phyloP scores from a whole-genome alignment of 2,797 vertebrate genomes.

The Todus mexicanus region DNA sequence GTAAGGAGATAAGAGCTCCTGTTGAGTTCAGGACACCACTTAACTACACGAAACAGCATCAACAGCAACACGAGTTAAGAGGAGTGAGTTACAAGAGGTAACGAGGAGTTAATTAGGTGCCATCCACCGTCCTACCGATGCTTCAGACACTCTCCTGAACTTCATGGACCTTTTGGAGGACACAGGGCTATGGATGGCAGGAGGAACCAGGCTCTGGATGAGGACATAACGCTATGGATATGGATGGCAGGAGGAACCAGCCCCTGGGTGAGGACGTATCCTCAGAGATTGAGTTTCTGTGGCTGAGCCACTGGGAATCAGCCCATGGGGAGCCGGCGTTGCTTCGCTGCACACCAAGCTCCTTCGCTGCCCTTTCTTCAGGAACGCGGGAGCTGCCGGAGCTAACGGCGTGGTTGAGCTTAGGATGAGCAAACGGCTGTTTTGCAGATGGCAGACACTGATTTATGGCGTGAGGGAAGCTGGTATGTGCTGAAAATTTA shows the following conservation, averaged over 20 bases:
- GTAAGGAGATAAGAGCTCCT: background rate
- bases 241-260: background rate
- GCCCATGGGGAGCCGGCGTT: rapidly evolving
- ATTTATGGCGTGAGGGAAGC: background rate
- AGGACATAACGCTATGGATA: background rate
- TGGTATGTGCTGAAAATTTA: background rate
- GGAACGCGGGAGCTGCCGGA: background rate
- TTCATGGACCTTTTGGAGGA: background rate
- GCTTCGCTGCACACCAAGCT: rapidly evolving
- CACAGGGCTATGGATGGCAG: background rate
- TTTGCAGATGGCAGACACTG: background rate
- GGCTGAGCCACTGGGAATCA: background rate
- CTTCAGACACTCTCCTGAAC: background rate
- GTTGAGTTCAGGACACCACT: rapidly evolving
- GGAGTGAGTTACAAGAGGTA: too few relatives aligned
- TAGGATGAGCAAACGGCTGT: background rate
- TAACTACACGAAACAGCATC: rapidly evolving
- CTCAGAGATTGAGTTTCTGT: background rate
- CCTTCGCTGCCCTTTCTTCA: background rate
- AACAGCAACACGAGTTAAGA: rapidly evolving
- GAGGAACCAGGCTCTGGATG: background rate
- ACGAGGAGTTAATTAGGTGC: background rate
- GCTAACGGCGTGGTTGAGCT: background rate
- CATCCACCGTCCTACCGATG: background rate
- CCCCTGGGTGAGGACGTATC: background rate